These are phyloP conservation scores for Drosophila subobscura DNA, from an alignment of 1,140 invertebrate genomes.

Conservation along the genomic window DNA sequence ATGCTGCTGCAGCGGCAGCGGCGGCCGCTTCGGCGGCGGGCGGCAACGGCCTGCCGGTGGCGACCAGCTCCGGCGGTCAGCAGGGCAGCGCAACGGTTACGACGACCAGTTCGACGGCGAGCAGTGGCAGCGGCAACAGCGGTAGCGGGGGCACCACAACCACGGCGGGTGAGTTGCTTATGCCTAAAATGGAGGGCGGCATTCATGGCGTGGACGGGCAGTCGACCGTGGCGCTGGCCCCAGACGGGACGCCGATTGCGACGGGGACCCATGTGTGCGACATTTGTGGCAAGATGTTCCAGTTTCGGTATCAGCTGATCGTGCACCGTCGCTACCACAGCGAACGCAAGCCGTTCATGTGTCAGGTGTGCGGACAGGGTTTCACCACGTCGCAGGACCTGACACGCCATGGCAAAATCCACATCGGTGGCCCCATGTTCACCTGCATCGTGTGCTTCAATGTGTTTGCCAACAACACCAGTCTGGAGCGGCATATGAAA, in stretches of 20 bases:
- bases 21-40: constrained; percentile 18
- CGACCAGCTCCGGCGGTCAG: constrained; percentile 35
- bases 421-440: constrained; percentile 89
- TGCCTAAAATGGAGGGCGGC: constrained; percentile 86
- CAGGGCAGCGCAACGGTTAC: constrained; percentile 33
- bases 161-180: constrained; percentile 79
- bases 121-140: constrained; percentile 32
- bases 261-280: constrained; percentile 91
- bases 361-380: constrained; percentile 92
- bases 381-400: constrained; percentile 90
- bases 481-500: constrained; percentile 90
- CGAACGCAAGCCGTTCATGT: constrained; percentile 93
- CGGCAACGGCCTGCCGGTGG: constrained; percentile 42
- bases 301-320: constrained; percentile 93
- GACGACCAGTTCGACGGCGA: constrained; percentile 49
- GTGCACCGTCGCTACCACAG: constrained; percentile 91
- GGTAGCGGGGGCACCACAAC: constrained; percentile 54
- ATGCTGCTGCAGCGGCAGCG: constrained; percentile 65
- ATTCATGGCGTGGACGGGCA: constrained; percentile 84
- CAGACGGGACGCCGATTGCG: constrained; percentile 84
- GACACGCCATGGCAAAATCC: constrained; percentile 91
- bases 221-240: constrained; percentile 84
- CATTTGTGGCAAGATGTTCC: constrained; percentile 93
- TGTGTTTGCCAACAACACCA: constrained; percentile 89
- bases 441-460: constrained; percentile 90